Base-by-base conservation (phyloP, 2,797 vertebrate genomes). In the Sebastes nivosus region DNA sequence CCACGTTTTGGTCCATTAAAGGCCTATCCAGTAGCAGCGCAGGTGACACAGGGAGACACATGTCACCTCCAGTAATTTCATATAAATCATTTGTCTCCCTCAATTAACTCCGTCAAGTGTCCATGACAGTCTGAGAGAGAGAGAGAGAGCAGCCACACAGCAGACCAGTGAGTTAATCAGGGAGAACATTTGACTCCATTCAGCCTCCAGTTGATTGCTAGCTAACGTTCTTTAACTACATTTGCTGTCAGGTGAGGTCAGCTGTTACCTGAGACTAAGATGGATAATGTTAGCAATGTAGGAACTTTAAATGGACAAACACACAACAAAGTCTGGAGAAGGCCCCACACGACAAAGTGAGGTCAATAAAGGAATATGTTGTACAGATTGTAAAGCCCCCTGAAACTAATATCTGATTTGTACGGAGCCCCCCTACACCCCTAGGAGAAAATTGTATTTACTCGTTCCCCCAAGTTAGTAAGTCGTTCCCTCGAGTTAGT, bases 61-160 rank as follows among this genome's bases (percentile, higher is more conserved):
- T 22, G 52, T 42, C 64, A 46, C 54, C 66, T 29, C 30, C 32
- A 29, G n/a, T 80, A 36, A 59, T 32, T 67, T 64, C 30, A 50
- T 29, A 58, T 36, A 61, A 67, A 64, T 77, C 68, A 77, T 68
- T 58, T 70, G 54, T 77, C 24, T 69, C 74, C 46, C 66, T 77
- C 60, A 67, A 36, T 74, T 84, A 69, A 54, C 64, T 74, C 20
- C 14, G 25, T 68, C 36, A 65, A 42, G 20, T 59, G 22, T 61
- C 58, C 57, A 52, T 58, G 70, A 64, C 52, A 30, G 50, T 29
- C 27, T 22, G 42, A 46, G 38, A 42, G 63, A 6, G 34, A 30
- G 61, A 32, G 36, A 18, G 14, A 38, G 57, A 18, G 29, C 32
- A 16, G 22, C n/a, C 46, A 12, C 3, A 7, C 67, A 30, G 30